Percentiles rank a stretch among this genome's conserved stretches.
phyloP scores from a whole-genome alignment of 2,888 invertebrate genomes.

The Agrochola macilenta region DNA sequence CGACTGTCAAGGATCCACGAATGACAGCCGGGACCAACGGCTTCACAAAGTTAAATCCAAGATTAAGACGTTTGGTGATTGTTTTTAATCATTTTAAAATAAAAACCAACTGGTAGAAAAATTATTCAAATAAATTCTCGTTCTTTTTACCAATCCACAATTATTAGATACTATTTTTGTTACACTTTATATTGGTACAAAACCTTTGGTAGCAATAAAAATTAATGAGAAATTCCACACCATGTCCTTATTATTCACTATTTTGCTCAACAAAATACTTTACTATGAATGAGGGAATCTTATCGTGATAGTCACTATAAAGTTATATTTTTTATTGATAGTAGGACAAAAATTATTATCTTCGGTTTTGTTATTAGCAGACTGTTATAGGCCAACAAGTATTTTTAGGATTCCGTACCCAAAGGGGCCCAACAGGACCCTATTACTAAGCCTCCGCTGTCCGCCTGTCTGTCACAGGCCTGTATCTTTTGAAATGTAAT shows the following conservation, averaged over 20 bases:
- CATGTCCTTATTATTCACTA: not conserved
- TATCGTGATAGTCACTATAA: constrained; percentile 22
- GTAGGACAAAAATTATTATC: constrained; percentile 9
- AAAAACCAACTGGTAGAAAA: not conserved
- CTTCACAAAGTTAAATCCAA: not conserved
- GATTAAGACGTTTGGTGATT: not conserved
- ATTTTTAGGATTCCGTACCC: not conserved
- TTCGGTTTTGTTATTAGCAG: not conserved
- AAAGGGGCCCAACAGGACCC: not conserved
- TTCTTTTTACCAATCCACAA: not conserved
- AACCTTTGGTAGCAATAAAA: not conserved
- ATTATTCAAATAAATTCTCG: not conserved
- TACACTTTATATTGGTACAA: not conserved
- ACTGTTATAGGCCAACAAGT: not conserved
- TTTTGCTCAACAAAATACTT: constrained; percentile 17
- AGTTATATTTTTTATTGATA: constrained; percentile 29
- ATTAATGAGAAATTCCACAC: not conserved
- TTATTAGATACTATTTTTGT: not conserved
- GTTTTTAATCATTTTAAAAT: not conserved
- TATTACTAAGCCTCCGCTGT: not conserved
- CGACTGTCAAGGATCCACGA: too few species aligned
- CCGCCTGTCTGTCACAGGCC: not conserved
- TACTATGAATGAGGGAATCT: constrained; percentile 13
- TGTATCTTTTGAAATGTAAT: not conserved
- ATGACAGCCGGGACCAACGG: too few species aligned